Conservation (phyloP, 30 jellyfish, hydroid and myxozoan species). For the Nemopilema nomurai region DNA sequence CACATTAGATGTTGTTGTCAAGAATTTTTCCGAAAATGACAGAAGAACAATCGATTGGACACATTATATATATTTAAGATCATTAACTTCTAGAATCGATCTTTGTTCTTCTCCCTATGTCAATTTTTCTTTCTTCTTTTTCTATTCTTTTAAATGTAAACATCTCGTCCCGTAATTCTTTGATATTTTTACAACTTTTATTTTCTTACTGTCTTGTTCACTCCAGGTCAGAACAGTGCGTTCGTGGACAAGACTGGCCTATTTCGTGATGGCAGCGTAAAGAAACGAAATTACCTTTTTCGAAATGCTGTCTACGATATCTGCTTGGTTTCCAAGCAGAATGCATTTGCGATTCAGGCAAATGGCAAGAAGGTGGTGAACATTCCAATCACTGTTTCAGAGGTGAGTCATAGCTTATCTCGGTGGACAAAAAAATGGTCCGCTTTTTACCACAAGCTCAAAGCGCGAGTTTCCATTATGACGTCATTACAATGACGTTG, state of each 20-base stretch:
- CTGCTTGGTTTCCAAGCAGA: constrained; percentile 57
- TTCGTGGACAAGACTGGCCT: constrained; percentile 77
- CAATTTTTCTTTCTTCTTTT: no score
- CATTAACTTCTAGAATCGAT: no score
- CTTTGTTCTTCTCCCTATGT: no score
- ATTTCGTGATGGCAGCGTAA: constrained; percentile 69
- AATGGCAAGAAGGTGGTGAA: constrained; percentile 73
- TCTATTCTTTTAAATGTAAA: no score
- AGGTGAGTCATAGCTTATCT: constrained; percentile 47
- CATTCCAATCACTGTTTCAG: constrained; percentile 55
- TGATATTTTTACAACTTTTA: background rate
- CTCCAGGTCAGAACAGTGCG: constrained; percentile 44
- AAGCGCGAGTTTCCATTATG: no score
- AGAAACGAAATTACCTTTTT: constrained; percentile 67
- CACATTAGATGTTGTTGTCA: no score
- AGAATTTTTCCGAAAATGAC: no score
- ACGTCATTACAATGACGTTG: background rate
- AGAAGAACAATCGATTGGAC: no score
- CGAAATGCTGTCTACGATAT: constrained; percentile 63
- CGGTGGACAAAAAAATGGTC: background rate
- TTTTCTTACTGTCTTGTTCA: background rate
- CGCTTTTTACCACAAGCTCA: no score
- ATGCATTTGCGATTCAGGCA: constrained; percentile 69
- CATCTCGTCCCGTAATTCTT: background rate
- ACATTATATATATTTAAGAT: no score